Percentiles rank a stretch among this genome's conserved stretches.
Evolutionary conservation across 2,797 vertebrate genomes (phyloP).

Genomic region (Odontamblyopus rebecca): DNA sequence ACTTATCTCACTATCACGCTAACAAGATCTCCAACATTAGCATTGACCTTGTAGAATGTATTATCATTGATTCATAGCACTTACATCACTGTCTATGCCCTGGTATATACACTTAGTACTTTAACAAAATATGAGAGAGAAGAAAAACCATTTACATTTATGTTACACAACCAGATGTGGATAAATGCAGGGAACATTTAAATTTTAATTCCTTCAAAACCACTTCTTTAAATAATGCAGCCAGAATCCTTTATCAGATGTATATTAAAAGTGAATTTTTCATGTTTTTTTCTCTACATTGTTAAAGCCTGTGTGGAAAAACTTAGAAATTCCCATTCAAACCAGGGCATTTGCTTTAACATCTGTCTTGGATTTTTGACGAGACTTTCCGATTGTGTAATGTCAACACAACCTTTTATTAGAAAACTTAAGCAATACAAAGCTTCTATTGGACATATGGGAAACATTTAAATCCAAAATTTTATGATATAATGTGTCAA

Average conservation of each 20-base stretch:
- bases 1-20: not conserved
- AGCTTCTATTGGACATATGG: not conserved
- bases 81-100: not conserved
- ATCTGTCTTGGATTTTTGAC: slow-evolving; percentile 63
- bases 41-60: not conserved
- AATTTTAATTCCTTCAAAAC: slow-evolving; percentile 17
- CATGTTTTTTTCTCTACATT: slow-evolving; percentile 7
- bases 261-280: slow-evolving; percentile 15
- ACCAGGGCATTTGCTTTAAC: slow-evolving; percentile 43
- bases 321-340: slow-evolving; percentile 32
- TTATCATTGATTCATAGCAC: not conserved
- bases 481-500: not conserved
- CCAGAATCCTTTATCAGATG: slow-evolving; percentile 15
- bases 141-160: not conserved
- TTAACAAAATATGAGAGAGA: not conserved
- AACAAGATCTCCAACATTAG: not conserved
- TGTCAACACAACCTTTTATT: slow-evolving; percentile 21
- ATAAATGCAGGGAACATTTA: not conserved
- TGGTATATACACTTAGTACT: not conserved
- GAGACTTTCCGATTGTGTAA: slow-evolving; percentile 46
- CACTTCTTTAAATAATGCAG: slow-evolving; percentile 19
- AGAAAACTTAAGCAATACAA: slow-evolving; percentile 38
- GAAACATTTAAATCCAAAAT: not conserved
- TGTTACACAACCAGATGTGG: not conserved
- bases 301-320: slow-evolving; percentile 18